These are phyloP conservation scores for Clanis bilineata DNA, from an alignment of 2,888 invertebrate genomes.

Conservation along the genomic window DNA sequence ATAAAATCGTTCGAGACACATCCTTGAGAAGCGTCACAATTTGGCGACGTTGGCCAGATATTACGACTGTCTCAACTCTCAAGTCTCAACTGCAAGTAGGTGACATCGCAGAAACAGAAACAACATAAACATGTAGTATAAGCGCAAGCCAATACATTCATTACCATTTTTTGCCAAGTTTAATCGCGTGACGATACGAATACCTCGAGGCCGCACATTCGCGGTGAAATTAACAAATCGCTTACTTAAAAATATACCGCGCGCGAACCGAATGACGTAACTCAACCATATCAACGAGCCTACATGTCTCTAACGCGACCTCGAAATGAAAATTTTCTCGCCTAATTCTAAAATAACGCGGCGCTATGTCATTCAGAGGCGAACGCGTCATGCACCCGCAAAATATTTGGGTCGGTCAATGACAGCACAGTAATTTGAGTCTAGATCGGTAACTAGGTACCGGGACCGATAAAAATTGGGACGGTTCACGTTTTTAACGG, in stretches of 20 bases:
- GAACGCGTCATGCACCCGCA: constrained; percentile 57
- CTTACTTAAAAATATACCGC: constrained; percentile 26
- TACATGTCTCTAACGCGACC: constrained; percentile 55
- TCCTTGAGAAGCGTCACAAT: neutral
- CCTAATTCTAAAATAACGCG: constrained; percentile 63
- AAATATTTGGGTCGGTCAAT: constrained; percentile 73
- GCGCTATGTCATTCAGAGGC: constrained; percentile 56
- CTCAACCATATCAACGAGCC: constrained; percentile 45
- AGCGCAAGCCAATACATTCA: neutral
- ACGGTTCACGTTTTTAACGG: constrained; percentile 30
- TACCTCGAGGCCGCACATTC: constrained; percentile 15
- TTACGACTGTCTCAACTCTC: neutral
- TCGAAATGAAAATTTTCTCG: constrained; percentile 59
- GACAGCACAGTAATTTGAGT: constrained; percentile 53
- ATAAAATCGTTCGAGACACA: neutral
- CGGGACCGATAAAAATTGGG: constrained; percentile 40
- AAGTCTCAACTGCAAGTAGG: neutral
- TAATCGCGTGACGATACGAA: neutral
- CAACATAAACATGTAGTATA: neutral
- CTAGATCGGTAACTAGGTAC: constrained; percentile 39
- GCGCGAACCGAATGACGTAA: constrained; percentile 56
- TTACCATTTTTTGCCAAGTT: neutral
- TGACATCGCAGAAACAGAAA: neutral
- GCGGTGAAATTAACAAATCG: constrained; percentile 17
- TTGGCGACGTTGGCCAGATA: neutral